Evolutionary conservation across 2,888 invertebrate genomes (phyloP).

Genomic region (Chymomyza procnemis): DNA sequence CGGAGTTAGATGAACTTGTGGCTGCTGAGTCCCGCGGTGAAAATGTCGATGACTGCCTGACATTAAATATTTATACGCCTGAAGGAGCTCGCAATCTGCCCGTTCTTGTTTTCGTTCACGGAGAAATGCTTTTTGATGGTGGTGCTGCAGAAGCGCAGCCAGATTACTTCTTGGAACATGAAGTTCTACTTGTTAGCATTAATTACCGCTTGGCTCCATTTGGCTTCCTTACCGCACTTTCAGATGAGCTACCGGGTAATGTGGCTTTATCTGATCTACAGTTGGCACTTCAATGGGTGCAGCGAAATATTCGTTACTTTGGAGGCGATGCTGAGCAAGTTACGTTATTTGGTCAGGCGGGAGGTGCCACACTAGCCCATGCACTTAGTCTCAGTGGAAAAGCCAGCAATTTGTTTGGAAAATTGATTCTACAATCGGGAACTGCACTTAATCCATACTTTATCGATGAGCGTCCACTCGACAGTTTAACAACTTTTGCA

Average conservation of each 20-base stretch:
- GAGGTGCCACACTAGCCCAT: conserved; percentile 79
- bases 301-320: conserved; percentile 79
- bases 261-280: conserved; percentile 80
- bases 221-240: conserved; percentile 80
- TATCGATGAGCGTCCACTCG: conserved; percentile 78
- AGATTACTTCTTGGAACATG: conserved; percentile 78
- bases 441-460: conserved; percentile 80
- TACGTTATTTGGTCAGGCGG: conserved; percentile 81
- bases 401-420: conserved; percentile 78
- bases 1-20: conserved; percentile 60
- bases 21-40: conserved; percentile 58
- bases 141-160: conserved; percentile 77
- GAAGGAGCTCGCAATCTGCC: conserved; percentile 65
- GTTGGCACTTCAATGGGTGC: conserved; percentile 80
- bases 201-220: conserved; percentile 80
- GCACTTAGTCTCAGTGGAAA: conserved; percentile 78
- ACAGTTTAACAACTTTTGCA: conserved; percentile 76
- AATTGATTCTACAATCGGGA: conserved; percentile 80
- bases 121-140: conserved; percentile 79
- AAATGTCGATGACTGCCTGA: conserved; percentile 75
- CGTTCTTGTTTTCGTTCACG: conserved; percentile 79
- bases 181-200: conserved; percentile 79
- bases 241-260: conserved; percentile 80
- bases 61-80: conserved; percentile 72
- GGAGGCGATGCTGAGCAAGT: conserved; percentile 79